Percentiles rank a stretch among this genome's conserved stretches.
phyloP scores from a whole-genome alignment of 2,888 invertebrate genomes.

The Drosophila trichaetosa region DNA sequence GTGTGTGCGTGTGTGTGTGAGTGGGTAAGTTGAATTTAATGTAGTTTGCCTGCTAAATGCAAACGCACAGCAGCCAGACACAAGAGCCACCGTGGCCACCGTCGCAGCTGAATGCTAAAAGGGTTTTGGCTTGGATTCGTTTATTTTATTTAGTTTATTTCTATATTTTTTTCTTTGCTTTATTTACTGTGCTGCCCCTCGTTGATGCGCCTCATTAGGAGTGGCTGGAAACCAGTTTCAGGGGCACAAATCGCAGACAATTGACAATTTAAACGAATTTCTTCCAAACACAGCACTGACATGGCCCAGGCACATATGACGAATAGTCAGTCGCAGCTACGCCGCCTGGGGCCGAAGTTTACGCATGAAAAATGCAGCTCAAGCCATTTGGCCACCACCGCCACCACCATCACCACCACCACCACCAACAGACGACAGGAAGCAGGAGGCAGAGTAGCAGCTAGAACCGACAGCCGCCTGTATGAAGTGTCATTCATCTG shows the following conservation, averaged over 20 bases:
- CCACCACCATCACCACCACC: slow-evolving; percentile 53
- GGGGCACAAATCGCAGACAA: slow-evolving; percentile 69
- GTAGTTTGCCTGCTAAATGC: slow-evolving; percentile 79
- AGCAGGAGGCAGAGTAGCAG: slow-evolving; percentile 23
- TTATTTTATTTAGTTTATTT: slow-evolving; percentile 50
- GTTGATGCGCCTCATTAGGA: slow-evolving; percentile 77
- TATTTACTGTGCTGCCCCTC: slow-evolving; percentile 23
- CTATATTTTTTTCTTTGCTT: slow-evolving; percentile 19
- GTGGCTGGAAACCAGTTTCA: slow-evolving; percentile 73
- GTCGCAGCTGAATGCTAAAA: slow-evolving; percentile 78
- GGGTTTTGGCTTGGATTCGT: slow-evolving; percentile 67
- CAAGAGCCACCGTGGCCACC: slow-evolving; percentile 59
- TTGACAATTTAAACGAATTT: slow-evolving; percentile 80
- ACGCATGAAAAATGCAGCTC: slow-evolving; percentile 76
- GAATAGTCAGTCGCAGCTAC: slow-evolving; percentile 66
- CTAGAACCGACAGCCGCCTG: slow-evolving; percentile 71
- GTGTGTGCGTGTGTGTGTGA: slow-evolving; percentile 16
- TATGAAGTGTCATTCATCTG: slow-evolving; percentile 84
- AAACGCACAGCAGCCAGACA: slow-evolving; percentile 50
- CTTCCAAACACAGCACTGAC: slow-evolving; percentile 76
- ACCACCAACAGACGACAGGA: slow-evolving; percentile 28
- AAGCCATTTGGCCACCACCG: slow-evolving; percentile 69
- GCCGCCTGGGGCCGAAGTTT: slow-evolving; percentile 64
- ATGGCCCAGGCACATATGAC: slow-evolving; percentile 75
- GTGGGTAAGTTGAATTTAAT: slow-evolving; percentile 75